A percentile compares a stretch with the other conserved stretches of the same genome.
Conservation (phyloP, 2,113 vertebrate genomes). For the Cyphotilapia sp. region DNA sequence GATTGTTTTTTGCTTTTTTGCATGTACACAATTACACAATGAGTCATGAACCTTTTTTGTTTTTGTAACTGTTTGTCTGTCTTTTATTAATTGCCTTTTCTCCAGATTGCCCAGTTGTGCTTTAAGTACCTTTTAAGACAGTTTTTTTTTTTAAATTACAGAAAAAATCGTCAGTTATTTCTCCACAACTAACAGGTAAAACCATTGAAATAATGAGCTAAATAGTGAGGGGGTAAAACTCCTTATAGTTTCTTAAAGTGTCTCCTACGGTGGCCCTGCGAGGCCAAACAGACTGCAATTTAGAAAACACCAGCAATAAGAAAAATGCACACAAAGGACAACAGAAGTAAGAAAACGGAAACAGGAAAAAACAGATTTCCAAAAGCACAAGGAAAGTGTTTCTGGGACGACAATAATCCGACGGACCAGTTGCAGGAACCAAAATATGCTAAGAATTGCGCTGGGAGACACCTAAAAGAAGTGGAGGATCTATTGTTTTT, state of each 20-base stretch:
- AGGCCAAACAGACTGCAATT: not conserved
- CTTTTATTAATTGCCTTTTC: not conserved
- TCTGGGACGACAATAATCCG: not conserved
- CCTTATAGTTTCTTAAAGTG: not conserved
- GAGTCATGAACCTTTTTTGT: not conserved
- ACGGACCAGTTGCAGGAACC: not conserved
- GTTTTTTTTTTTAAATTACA: not conserved
- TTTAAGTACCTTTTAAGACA: not conserved
- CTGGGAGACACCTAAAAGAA: not conserved
- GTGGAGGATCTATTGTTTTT: not conserved
- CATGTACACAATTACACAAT: not conserved
- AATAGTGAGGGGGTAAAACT: not conserved
- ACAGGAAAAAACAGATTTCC: not conserved
- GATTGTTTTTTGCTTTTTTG: not conserved
- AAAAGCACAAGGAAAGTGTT: not conserved
- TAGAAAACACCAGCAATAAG: not conserved
- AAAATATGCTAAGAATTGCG: not conserved
- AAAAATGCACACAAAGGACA: not conserved
- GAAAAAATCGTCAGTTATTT: not conserved
- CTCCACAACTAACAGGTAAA: conserved; percentile 3
- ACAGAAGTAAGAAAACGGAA: not conserved
- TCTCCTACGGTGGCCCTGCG: rapidly evolving
- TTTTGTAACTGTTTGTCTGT: not conserved
- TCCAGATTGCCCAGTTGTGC: not conserved
- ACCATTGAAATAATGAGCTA: not conserved